phyloP scores from a whole-genome alignment of 2,113 vertebrate genomes.

The Pterophyllum scalare region DNA sequence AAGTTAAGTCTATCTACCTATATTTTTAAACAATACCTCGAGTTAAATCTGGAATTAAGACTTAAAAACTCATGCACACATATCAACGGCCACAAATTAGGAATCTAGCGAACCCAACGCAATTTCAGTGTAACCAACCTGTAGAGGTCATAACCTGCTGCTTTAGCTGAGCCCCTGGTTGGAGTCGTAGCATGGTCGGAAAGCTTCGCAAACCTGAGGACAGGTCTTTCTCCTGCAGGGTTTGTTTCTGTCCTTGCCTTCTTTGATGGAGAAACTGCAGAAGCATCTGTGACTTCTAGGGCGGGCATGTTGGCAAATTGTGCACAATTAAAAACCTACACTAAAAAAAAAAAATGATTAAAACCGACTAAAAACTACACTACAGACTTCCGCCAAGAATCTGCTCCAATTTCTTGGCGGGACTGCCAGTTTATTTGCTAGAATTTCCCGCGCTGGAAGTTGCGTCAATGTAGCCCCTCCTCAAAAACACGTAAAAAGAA shows the following conservation, averaged over 20 bases:
- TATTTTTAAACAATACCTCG: neutral
- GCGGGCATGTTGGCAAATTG: constrained; percentile 83
- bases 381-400: neutral
- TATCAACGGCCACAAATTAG: neutral
- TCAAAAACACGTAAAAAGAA: neutral
- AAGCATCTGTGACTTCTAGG: constrained; percentile 63
- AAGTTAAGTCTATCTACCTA: neutral
- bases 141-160: constrained; percentile 94
- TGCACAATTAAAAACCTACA: constrained; percentile 12
- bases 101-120: neutral
- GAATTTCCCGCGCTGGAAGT: constrained; percentile 24
- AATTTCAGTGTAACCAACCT: constrained; percentile 81
- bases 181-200: constrained; percentile 89
- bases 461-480: constrained; percentile 31
- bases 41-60: neutral
- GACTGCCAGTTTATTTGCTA: neutral
- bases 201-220: constrained; percentile 86
- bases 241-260: constrained; percentile 49
- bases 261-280: constrained; percentile 79
- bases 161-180: constrained; percentile 85
- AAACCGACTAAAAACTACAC: neutral
- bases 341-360: neutral
- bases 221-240: neutral
- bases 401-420: neutral
- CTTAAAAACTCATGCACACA: neutral